Evolutionary conservation across 2,888 invertebrate species (phyloP).

Genomic region (Notodonta dromedarius): DNA sequence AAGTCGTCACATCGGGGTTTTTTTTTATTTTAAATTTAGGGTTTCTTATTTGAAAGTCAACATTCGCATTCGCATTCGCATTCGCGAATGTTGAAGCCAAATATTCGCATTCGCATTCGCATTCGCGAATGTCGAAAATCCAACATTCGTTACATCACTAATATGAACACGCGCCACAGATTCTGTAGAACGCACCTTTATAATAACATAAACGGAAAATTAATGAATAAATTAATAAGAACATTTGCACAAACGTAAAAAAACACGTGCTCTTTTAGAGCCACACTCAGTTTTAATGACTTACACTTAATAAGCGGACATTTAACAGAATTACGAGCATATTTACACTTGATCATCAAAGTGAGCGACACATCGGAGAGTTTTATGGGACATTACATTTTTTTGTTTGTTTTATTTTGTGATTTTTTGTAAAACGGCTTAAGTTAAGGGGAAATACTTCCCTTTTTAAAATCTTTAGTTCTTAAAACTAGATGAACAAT

Average conservation of each 20-base stretch:
- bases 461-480: not conserved
- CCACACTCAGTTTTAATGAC: conserved; percentile 16
- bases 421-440: conserved; percentile 50
- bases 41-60: too few relatives aligned
- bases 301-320: conserved; percentile 28
- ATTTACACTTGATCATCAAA: conserved; percentile 66
- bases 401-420: conserved; percentile 52
- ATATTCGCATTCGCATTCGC: too few relatives aligned
- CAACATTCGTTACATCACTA: too few relatives aligned
- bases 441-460: conserved; percentile 50
- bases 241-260: not conserved
- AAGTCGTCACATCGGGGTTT: too few relatives aligned
- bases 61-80: too few relatives aligned
- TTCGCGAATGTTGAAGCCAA: too few relatives aligned
- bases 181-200: too few relatives aligned
- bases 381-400: conserved; percentile 52
- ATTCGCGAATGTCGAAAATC: too few relatives aligned
- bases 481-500: not conserved
- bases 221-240: not conserved
- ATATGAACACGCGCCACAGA: too few relatives aligned
- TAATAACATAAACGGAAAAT: not conserved
- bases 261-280: conserved; percentile 1
- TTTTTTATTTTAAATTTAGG: too few relatives aligned
- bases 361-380: conserved; percentile 41
- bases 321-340: conserved; percentile 43